Base-by-base conservation (phyloP, 2,888 invertebrate species). In the Thymelicus sylvestris region DNA sequence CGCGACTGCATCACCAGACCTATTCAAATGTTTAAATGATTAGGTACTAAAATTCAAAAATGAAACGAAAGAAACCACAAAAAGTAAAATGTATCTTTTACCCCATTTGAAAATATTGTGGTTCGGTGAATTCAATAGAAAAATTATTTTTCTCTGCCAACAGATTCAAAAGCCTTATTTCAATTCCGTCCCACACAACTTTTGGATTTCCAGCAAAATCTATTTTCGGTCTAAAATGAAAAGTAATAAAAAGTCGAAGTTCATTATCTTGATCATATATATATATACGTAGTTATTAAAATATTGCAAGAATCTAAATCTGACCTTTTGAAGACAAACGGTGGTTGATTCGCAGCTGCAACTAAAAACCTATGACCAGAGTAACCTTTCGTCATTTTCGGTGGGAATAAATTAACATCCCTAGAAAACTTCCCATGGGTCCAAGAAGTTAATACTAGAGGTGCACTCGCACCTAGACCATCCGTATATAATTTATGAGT, bases 291-390 rank as follows among this genome's bases (percentile, higher is more conserved):
- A 31, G 5, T 5, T 31, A 31, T 31, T 31, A 3, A 31, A 31
- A 31, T 31, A 31, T 31, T 57, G n/a, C 12, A 15, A 44, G n/a
- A 2, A 12, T 15, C 63, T 44, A 7, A 6, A 13, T 61, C 66
- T 44, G 12, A 96, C 96, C 93, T 95, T 86, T 94, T 95, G 77
- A 97, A 95, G 7, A 96, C 95, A 83, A 94, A 97, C 0, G 97
- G 97, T 7, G 97, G 97, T 80, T 96, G 96, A 86, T 96, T 93
- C 8, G 95, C 95, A 12, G 96, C 95, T 2, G 96, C 93, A 8
- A 97, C 94, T 57, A 95, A 89, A 84, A 97, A 96, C 66, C 97
- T 94, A 86, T 97, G 97, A 0, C 97, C 97, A 38, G 96, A 95
- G 77, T 97, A 97, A 0, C 97, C 97, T 39, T 88, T 78, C 0